Evolutionary conservation across 1,140 invertebrate genomes (phyloP).

Genomic region (Drosophila repleta): DNA sequence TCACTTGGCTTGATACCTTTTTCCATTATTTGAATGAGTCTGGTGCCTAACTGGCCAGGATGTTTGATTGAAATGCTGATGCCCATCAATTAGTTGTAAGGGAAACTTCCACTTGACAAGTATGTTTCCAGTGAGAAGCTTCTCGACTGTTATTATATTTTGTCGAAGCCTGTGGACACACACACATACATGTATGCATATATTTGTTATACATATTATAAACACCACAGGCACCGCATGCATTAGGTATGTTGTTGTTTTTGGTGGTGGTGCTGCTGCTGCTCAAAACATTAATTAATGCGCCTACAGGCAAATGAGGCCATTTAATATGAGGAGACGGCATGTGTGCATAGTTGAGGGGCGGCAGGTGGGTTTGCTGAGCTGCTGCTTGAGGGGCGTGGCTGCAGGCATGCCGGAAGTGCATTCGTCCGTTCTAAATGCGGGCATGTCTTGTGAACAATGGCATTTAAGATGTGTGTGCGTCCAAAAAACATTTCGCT

Average conservation of each 20-base stretch:
- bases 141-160: too few species aligned
- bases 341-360: constrained; percentile 16
- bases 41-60: too few species aligned
- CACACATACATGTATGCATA: not conserved
- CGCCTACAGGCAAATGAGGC: constrained; percentile 13
- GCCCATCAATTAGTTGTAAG: too few species aligned
- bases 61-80: too few species aligned
- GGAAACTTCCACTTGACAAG: too few species aligned
- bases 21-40: too few species aligned
- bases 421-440: constrained; percentile 72
- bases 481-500: constrained; percentile 62
- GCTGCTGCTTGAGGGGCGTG: constrained; percentile 12
- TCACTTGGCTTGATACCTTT: too few species aligned
- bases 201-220: constrained; percentile 28
- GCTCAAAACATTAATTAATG: not conserved
- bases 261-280: constrained; percentile 51
- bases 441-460: constrained; percentile 80
- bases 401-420: constrained; percentile 68
- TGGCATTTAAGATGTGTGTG: constrained; percentile 72
- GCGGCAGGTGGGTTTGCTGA: constrained; percentile 22
- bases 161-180: too few species aligned
- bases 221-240: constrained; percentile 27
- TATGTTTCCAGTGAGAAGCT: too few species aligned
- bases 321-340: constrained; percentile 58
- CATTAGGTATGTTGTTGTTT: constrained; percentile 26